A percentile compares a stretch with the other conserved stretches of the same genome.
Conservation (phyloP, 2,888 invertebrate genomes). For the Anoncus sp. region DNA sequence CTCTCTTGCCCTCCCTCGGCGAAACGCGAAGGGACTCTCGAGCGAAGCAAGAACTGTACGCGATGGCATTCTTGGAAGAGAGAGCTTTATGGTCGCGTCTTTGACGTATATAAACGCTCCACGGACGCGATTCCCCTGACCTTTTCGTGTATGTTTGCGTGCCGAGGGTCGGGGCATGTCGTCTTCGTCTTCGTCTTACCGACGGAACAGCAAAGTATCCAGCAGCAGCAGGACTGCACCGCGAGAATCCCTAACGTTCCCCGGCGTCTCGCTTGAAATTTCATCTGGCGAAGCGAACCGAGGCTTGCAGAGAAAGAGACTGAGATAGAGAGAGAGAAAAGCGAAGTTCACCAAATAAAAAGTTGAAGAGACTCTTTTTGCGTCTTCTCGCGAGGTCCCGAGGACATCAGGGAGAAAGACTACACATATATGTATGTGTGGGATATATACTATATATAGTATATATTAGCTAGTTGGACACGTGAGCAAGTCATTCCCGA, state of each 20-base stretch:
- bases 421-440: constrained; percentile 1
- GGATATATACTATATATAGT: constrained; percentile 30
- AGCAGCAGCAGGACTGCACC: constrained; percentile 22
- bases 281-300: constrained; percentile 59
- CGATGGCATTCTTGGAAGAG: constrained; percentile 63
- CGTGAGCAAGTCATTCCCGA: constrained; percentile 57
- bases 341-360: constrained; percentile 56
- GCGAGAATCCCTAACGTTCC: constrained; percentile 53
- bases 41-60: constrained; percentile 59
- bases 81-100: constrained; percentile 66
- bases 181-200: constrained; percentile 45
- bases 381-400: constrained; percentile 45
- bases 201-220: constrained; percentile 32
- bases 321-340: constrained; percentile 24
- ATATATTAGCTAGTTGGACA: constrained; percentile 48
- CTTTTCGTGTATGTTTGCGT: constrained; percentile 61
- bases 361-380: constrained; percentile 58
- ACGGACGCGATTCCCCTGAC: constrained; percentile 51
- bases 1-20: constrained; percentile 35
- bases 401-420: constrained; percentile 54
- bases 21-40: constrained; percentile 49
- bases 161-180: constrained; percentile 55
- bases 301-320: constrained; percentile 23
- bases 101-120: constrained; percentile 56
- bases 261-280: constrained; percentile 63